Conservation (phyloP, 2,888 invertebrate species). For the Eilema caniola region DNA sequence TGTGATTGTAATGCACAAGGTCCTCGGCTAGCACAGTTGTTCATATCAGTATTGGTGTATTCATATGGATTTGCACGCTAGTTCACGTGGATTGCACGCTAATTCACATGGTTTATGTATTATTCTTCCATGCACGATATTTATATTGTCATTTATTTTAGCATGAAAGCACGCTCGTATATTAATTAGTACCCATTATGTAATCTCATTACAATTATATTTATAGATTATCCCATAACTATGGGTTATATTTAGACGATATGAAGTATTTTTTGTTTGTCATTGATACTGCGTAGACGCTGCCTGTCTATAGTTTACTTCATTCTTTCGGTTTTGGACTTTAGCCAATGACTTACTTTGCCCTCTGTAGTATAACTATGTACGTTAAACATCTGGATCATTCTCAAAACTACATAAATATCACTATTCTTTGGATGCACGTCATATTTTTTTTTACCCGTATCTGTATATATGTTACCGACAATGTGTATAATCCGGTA, state of each 20-base stretch:
- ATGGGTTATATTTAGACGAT: constrained; percentile 31
- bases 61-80: constrained; percentile 45
- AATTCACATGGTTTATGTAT: constrained; percentile 31
- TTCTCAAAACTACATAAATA: constrained; percentile 24
- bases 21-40: constrained; percentile 61
- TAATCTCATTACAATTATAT: constrained; percentile 18
- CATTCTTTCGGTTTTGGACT: constrained; percentile 56
- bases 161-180: constrained; percentile 23
- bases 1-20: constrained; percentile 68
- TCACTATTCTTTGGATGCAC: constrained; percentile 29
- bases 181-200: constrained; percentile 5
- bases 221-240: constrained; percentile 25
- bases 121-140: constrained; percentile 49
- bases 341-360: constrained; percentile 62
- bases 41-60: constrained; percentile 43
- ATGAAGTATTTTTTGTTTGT: constrained; percentile 49
- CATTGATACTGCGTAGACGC: constrained; percentile 54
- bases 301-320: constrained; percentile 50
- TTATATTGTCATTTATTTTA: constrained; percentile 27
- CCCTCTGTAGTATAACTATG: constrained; percentile 34
- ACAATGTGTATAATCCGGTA: too few species aligned
- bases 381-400: constrained; percentile 26
- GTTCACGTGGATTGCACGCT: constrained; percentile 44
- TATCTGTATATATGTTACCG: constrained; percentile 18
- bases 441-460: constrained; percentile 7